Evolutionary conservation across 1,140 invertebrate genomes (phyloP).

Genomic region (Drosophila ogumai): DNA sequence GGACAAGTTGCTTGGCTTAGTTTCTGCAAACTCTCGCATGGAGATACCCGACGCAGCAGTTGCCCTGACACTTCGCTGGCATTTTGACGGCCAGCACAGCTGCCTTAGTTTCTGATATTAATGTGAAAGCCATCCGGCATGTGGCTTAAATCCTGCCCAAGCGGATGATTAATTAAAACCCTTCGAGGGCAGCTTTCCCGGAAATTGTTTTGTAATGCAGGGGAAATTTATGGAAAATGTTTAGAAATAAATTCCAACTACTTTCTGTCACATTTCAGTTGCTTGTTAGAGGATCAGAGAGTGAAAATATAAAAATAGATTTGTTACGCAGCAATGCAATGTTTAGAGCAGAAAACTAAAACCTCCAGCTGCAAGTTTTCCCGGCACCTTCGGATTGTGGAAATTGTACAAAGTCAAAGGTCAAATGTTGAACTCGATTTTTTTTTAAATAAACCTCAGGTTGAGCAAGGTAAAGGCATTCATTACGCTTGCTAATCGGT

Average conservation of each 20-base stretch:
- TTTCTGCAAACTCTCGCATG: neutral
- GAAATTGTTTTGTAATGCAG: neutral
- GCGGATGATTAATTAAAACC: slow-evolving; percentile 24
- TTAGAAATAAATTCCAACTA: no score
- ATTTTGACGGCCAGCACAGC: slow-evolving; percentile 12
- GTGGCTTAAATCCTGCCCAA: neutral
- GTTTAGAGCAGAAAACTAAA: neutral
- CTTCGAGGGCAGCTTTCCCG: neutral
- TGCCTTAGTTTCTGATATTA: slow-evolving; percentile 12
- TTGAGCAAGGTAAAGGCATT: no score
- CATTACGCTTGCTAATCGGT: no score
- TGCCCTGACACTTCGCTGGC: slow-evolving; percentile 7
- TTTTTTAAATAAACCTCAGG: no score
- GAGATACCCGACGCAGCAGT: neutral
- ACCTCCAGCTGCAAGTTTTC: neutral
- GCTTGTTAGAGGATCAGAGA: neutral
- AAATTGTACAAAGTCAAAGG: no score
- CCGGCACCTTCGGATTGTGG: no score
- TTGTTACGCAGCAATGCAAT: neutral
- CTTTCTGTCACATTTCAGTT: neutral
- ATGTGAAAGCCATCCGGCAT: neutral
- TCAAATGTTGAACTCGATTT: no score
- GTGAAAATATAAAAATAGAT: neutral
- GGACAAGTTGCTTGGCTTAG: neutral
- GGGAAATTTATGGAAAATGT: neutral